Evolutionary conservation across 2,888 invertebrate genomes (phyloP), one percentile per base, ranked within the genome.

Genomic region (Hipparchia sbordonii): DNA sequence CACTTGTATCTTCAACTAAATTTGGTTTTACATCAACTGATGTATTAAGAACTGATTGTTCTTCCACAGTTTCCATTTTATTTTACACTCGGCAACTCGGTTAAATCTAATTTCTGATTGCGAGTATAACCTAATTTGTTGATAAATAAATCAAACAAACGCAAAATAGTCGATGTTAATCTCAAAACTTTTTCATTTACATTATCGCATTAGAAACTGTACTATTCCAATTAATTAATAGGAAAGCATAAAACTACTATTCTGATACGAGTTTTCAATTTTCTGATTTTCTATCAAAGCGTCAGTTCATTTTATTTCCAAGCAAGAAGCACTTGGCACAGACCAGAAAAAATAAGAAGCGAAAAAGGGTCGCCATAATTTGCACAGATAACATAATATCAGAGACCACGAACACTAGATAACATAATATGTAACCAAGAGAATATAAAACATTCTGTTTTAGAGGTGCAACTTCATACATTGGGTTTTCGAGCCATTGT

Each of bases 41-140:
- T 72, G 82, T 69, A 74, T 79, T 82, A 65, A 79, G 81, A 74
- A 81, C 78, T 71, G 84, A 79, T 78, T 84, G 82, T 75, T 85
- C 85, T 77, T 85, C 82, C 23, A 82, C 76, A 76, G 82, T 80
- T 83, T 87, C 87, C 87, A 87, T 87, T 76, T 77, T 82, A 71
- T 67, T 69, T 72, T 75, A 72, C 71, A 68, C 67, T 72, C 48
- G 33, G 68, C 56, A 72, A 65, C 63, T 45, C 61, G 13, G 48
- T 6, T 39, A 39, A 39, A 48, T 6, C 7, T 48, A 48, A 48
- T 60, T 45, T 66, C 56, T 75, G 71, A 65, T 33, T 77, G 72
- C 79, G 72, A 70, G 65, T 77, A 75, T 85, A 84, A 84, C 84
- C 83, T 84, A 80, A 75, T 79, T 72, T 82, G 81, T 81, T 82